Evolutionary conservation across 64 coral and sea anemone genomes (phyloP).

Genomic region (Anthopleura sola): DNA sequence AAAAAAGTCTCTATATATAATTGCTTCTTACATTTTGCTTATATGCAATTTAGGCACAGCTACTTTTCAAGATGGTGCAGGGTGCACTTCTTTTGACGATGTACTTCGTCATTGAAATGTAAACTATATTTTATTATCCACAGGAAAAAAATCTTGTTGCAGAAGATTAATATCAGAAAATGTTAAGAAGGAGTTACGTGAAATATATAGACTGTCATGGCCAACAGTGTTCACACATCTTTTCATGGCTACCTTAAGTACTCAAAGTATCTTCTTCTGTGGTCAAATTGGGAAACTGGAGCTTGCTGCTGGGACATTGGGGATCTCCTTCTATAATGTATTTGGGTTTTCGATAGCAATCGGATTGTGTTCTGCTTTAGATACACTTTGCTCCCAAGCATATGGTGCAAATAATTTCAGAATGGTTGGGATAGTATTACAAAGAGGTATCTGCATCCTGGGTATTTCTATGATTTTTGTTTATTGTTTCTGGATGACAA

Average conservation of each 20-base stretch:
- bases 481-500: slow-evolving; percentile 53
- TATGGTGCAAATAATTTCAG: slow-evolving; percentile 75
- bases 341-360: slow-evolving; percentile 47
- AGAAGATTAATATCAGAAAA: slow-evolving; percentile 25
- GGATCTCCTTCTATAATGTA: slow-evolving; percentile 50
- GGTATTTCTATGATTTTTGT: slow-evolving; percentile 31
- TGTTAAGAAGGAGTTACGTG: slow-evolving; percentile 36
- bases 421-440: slow-evolving; percentile 56
- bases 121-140: background rate
- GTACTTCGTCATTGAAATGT: no score
- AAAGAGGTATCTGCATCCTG: slow-evolving; percentile 53
- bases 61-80: no score
- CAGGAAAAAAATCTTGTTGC: background rate
- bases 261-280: slow-evolving; percentile 59
- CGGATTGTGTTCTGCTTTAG: slow-evolving; percentile 63
- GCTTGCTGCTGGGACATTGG: slow-evolving; percentile 53
- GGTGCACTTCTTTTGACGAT: no score
- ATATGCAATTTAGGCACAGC: no score
- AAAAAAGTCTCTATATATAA: no score
- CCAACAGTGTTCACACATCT: slow-evolving; percentile 42
- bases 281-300: slow-evolving; percentile 68
- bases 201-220: slow-evolving; percentile 43
- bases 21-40: no score
- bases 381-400: slow-evolving; percentile 82
- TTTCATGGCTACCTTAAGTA: slow-evolving; percentile 33